These are phyloP conservation scores for Bellardia pandia DNA, from an alignment of 2,888 invertebrate species.

Conservation along the genomic window DNA sequence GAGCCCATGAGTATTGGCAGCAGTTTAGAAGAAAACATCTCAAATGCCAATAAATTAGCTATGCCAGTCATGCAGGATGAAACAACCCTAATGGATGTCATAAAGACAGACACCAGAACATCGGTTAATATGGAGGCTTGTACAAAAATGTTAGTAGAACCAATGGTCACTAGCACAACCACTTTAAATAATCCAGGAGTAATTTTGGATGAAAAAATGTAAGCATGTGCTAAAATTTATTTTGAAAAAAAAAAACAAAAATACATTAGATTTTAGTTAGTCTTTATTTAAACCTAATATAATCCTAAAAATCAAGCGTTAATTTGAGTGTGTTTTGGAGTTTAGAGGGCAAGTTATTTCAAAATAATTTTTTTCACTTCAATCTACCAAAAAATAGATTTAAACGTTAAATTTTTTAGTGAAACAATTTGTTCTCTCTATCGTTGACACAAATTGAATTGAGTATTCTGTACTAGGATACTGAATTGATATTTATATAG, in stretches of 20 bases:
- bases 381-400: not conserved
- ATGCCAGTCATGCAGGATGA: slow-evolving; percentile 78
- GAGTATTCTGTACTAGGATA: slow-evolving; percentile 21
- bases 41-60: slow-evolving; percentile 73
- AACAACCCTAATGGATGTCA: slow-evolving; percentile 82
- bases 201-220: slow-evolving; percentile 59
- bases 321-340: not conserved
- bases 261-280: slow-evolving; percentile 68
- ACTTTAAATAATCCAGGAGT: slow-evolving; percentile 29
- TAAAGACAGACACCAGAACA: slow-evolving; percentile 81
- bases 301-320: not conserved
- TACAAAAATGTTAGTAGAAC: slow-evolving; percentile 80
- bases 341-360: slow-evolving; percentile 27
- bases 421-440: not conserved
- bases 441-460: not conserved
- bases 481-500: not conserved
- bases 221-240: slow-evolving; percentile 28
- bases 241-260: slow-evolving; percentile 26
- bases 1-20: slow-evolving; percentile 78
- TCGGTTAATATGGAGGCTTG: slow-evolving; percentile 78
- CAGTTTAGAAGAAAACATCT: slow-evolving; percentile 80
- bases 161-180: slow-evolving; percentile 75
- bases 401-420: slow-evolving; percentile 6
- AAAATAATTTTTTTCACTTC: slow-evolving; percentile 3
- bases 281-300: slow-evolving; percentile 52